Evolutionary conservation across 2,797 vertebrate species (phyloP).

Genomic region (Chlorospingus flavigularis): DNA sequence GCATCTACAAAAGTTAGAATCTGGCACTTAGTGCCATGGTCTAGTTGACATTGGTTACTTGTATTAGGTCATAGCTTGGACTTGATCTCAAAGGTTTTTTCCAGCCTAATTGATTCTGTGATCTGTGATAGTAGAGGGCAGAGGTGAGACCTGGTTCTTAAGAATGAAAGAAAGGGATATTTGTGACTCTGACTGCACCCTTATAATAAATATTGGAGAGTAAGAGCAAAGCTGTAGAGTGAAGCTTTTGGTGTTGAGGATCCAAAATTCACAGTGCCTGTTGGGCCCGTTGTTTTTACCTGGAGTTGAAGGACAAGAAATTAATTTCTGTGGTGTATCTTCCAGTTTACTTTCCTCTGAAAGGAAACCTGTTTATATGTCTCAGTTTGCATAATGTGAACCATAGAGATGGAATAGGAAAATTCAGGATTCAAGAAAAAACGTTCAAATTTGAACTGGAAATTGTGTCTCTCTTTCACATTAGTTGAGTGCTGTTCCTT

Average conservation of each 20-base stretch:
- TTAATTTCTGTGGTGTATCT: background rate
- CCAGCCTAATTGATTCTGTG: background rate
- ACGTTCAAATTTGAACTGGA: background rate
- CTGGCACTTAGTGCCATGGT: fast-evolving
- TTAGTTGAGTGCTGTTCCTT: background rate
- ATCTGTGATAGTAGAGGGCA: background rate
- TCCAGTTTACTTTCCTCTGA: background rate
- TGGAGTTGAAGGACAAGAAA: background rate
- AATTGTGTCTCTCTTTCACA: background rate
- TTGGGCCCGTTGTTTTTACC: background rate
- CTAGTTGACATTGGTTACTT: background rate
- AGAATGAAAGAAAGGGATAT: background rate
- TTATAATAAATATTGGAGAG: background rate
- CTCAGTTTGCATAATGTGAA: background rate
- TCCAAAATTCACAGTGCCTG: background rate
- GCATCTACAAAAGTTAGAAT: background rate
- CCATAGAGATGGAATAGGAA: background rate
- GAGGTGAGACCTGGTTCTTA: background rate
- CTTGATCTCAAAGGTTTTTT: background rate
- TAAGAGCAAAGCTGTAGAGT: background rate
- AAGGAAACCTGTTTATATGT: background rate
- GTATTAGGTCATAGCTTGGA: background rate
- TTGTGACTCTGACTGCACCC: background rate
- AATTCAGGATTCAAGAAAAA: background rate
- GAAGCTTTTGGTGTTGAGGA: background rate